These are phyloP conservation scores for Tarsius wallacei DNA, from an alignment of 2,797 vertebrate species.

Conservation along the genomic window DNA sequence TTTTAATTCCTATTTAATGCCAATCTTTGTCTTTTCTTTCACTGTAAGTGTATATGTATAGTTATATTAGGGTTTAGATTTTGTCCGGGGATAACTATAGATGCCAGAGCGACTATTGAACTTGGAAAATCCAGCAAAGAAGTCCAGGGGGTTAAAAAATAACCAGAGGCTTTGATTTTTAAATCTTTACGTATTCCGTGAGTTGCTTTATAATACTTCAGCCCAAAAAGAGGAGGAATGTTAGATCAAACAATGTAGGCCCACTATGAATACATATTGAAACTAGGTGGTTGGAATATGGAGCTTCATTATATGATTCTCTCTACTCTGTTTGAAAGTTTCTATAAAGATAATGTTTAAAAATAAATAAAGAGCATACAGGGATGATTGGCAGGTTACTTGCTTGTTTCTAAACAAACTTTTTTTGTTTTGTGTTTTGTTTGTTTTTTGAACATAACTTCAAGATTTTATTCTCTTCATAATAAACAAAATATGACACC, in stretches of 20 bases:
- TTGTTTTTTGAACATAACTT: too few relatives aligned
- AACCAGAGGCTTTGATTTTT: constrained; percentile 27
- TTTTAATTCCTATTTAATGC: not conserved
- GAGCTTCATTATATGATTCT: not conserved
- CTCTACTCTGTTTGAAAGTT: not conserved
- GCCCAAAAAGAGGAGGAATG: not conserved
- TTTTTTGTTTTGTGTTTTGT: not conserved
- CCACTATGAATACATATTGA: not conserved
- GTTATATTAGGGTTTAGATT: not conserved
- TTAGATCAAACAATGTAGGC: not conserved
- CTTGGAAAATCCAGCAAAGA: not conserved
- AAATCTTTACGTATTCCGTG: not conserved
- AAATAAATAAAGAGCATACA: not conserved
- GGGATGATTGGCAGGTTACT: not conserved
- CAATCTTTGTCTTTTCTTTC: not conserved
- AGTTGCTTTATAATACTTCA: not conserved
- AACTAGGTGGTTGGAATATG: not conserved
- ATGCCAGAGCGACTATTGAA: not conserved
- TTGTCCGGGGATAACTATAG: not conserved
- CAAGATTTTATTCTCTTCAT: too few relatives aligned
- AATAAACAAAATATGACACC: too few relatives aligned
- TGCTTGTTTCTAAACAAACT: not conserved
- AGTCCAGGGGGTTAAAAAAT: not conserved
- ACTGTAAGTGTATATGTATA: not conserved
- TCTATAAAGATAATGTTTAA: constrained; percentile 8